Conservation (phyloP, 1,140 invertebrate genomes). For the Radopholus similis region DNA sequence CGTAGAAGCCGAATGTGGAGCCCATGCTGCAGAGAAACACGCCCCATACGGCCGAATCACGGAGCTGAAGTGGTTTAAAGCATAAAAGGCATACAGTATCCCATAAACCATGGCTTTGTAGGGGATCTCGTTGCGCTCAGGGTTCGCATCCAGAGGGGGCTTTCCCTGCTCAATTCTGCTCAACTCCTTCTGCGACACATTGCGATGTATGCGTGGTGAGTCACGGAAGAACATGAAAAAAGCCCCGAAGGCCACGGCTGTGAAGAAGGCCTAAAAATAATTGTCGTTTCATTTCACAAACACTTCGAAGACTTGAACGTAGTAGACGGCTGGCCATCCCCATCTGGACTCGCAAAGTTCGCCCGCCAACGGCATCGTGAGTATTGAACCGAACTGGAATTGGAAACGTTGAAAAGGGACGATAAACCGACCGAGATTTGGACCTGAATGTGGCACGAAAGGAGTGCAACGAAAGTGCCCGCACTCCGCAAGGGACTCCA, state of each 20-base stretch:
- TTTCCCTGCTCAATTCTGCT: slow-evolving; percentile 28
- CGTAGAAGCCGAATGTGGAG: slow-evolving; percentile 31
- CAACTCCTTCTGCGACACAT: slow-evolving; percentile 30
- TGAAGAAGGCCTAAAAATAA: slow-evolving; percentile 26
- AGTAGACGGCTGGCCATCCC: slow-evolving; percentile 48
- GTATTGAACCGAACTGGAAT: slow-evolving; percentile 35
- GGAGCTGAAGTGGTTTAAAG: too few species aligned
- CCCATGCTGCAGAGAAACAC: slow-evolving; percentile 27
- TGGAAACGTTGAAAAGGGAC: background rate
- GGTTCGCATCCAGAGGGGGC: background rate
- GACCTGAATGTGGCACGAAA: slow-evolving; percentile 50
- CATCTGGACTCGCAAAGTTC: slow-evolving; percentile 32
- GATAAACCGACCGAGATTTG: background rate
- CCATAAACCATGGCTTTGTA: slow-evolving; percentile 17
- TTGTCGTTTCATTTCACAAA: background rate
- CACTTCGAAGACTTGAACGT: slow-evolving; percentile 31
- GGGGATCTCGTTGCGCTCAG: slow-evolving; percentile 9
- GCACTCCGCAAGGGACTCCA: slow-evolving; percentile 43
- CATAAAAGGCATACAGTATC: background rate
- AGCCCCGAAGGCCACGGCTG: slow-evolving; percentile 25
- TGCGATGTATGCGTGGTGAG: slow-evolving; percentile 33
- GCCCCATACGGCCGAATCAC: slow-evolving; percentile 23
- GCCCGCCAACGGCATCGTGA: slow-evolving; percentile 45
- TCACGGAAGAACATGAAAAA: slow-evolving; percentile 44
- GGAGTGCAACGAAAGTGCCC: slow-evolving; percentile 50